Conservation (phyloP, 1,140 invertebrate genomes). For the Saccostrea echinata region DNA sequence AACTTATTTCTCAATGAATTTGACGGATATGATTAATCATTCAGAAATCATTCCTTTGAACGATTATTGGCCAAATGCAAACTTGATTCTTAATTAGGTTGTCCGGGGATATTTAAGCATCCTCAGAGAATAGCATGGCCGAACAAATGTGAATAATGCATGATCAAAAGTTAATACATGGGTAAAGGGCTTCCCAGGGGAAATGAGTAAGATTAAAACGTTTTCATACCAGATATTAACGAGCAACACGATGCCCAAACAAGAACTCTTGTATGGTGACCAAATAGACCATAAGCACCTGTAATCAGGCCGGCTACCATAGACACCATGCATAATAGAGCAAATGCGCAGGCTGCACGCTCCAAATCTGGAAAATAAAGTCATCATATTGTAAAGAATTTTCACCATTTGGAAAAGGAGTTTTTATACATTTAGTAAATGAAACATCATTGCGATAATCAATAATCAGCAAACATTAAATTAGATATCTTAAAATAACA, state of each 20-base stretch:
- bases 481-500: too few species aligned
- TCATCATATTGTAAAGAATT: not conserved
- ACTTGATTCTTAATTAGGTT: constrained; percentile 22
- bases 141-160: constrained; percentile 29
- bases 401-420: not conserved
- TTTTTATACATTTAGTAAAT: not conserved
- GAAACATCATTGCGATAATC: too few species aligned
- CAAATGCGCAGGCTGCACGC: constrained; percentile 66
- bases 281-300: constrained; percentile 62
- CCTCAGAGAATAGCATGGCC: not conserved
- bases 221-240: constrained; percentile 52
- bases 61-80: constrained; percentile 29
- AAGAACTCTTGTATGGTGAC: constrained; percentile 50
- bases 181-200: not conserved
- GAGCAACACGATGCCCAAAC: constrained; percentile 58
- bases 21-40: constrained; percentile 25
- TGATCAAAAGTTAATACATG: constrained; percentile 35
- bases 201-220: constrained; percentile 21
- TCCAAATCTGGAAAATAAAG: constrained; percentile 67
- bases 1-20: constrained; percentile 27
- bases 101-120: constrained; percentile 21
- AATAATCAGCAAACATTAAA: too few species aligned
- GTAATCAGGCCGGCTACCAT: constrained; percentile 61
- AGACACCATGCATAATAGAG: constrained; percentile 68
- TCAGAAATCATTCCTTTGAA: constrained; percentile 25